These are phyloP conservation scores for Butorides virescens DNA, from an alignment of 2,113 vertebrate genomes.

Conservation along the genomic window DNA sequence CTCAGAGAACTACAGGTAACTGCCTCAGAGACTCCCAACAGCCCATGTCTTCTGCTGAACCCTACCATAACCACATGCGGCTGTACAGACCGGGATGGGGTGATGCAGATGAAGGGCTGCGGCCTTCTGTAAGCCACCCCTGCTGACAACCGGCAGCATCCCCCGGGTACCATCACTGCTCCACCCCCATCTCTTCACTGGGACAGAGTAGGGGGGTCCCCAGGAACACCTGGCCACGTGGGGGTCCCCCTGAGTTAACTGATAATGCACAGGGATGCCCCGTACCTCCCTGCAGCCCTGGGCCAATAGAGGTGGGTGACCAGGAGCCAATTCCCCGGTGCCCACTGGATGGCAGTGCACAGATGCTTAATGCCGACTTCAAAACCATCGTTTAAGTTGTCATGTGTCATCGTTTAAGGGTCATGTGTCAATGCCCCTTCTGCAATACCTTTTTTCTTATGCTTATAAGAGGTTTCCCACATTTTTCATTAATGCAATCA, in stretches of 20 bases:
- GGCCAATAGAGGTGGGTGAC: background rate
- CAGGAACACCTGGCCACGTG: background rate
- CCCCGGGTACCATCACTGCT: background rate
- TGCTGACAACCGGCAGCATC: rapidly evolving
- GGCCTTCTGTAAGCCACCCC: background rate
- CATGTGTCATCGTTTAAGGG: no score
- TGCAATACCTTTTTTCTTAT: background rate
- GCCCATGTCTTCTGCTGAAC: background rate
- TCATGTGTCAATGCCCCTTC: background rate
- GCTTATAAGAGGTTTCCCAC: background rate
- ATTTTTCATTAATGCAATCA: background rate
- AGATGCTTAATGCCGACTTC: background rate
- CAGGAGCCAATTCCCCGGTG: background rate
- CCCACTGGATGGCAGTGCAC: conserved; percentile 47
- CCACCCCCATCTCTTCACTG: background rate
- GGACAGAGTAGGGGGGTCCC: background rate
- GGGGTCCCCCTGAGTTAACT: rapidly evolving
- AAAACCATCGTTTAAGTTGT: background rate
- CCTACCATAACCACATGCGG: rapidly evolving
- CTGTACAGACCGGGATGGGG: rapidly evolving
- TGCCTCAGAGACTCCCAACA: background rate
- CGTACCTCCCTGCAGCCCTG: background rate
- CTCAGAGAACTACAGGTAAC: background rate
- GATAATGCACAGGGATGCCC: background rate
- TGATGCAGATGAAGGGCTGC: rapidly evolving